Percentiles rank a stretch among this genome's conserved stretches.
Evolutionary conservation across 2,888 invertebrate genomes (phyloP).

Genomic region (Diarsia brunnea): DNA sequence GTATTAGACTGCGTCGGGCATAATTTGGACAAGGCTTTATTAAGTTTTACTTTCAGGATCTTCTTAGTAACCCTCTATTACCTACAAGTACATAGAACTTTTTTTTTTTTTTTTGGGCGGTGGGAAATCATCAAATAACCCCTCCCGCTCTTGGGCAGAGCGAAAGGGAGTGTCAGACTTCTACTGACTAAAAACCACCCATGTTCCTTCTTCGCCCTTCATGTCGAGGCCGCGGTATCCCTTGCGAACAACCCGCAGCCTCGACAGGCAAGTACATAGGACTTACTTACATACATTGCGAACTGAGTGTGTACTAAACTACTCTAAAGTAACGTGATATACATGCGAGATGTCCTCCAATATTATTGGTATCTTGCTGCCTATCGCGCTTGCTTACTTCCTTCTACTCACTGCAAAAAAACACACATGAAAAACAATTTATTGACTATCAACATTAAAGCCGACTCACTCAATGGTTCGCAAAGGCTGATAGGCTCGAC

Average conservation of each 20-base stretch:
- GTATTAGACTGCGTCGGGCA: not conserved
- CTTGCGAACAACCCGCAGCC: too few species aligned
- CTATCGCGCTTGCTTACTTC: not conserved
- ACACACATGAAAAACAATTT: constrained; percentile 21
- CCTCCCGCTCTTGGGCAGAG: too few species aligned
- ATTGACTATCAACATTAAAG: constrained; percentile 43
- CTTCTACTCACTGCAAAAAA: not conserved
- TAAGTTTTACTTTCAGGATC: not conserved
- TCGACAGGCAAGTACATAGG: too few species aligned
- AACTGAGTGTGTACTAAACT: not conserved
- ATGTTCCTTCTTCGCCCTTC: too few species aligned
- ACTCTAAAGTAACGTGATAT: not conserved
- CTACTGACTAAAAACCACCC: too few species aligned
- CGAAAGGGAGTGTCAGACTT: too few species aligned
- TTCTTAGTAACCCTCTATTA: not conserved
- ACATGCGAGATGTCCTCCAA: not conserved
- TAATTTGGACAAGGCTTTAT: not conserved
- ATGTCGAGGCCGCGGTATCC: too few species aligned
- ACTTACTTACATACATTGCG: not conserved
- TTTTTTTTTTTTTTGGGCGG: too few species aligned
- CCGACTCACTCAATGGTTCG: constrained; percentile 40
- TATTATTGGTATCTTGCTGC: not conserved
- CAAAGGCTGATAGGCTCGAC: constrained; percentile 49
- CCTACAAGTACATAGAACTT: too few species aligned
- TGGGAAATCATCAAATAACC: too few species aligned